phyloP scores from a whole-genome alignment of 2,113 vertebrate genomes.

The Calidris pygmaea region DNA sequence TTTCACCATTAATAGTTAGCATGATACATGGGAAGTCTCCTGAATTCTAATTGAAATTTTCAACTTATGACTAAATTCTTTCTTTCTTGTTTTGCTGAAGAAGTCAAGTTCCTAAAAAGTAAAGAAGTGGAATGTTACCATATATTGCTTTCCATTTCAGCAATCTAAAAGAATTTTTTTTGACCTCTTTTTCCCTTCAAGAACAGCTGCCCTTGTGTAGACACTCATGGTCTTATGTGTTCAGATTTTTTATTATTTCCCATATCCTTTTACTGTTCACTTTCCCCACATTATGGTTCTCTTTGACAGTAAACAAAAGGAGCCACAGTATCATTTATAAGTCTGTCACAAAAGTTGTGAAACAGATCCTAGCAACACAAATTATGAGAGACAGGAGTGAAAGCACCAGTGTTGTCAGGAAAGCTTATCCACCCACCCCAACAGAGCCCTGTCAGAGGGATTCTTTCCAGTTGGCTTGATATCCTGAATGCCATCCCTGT shows the following conservation, averaged over 20 bases:
- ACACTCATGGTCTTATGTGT: not conserved
- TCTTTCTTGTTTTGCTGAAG: not conserved
- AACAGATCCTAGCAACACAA: conserved; percentile 48
- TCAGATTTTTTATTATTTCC: not conserved
- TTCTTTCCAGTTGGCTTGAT: conserved; percentile 60
- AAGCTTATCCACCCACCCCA: conserved; percentile 41
- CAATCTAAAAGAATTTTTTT: not conserved
- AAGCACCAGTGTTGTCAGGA: not conserved
- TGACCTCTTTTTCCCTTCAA: not conserved
- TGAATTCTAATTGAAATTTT: not conserved
- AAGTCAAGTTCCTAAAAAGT: not conserved
- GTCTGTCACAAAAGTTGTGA: conserved; percentile 36
- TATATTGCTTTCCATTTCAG: not conserved
- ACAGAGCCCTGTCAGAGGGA: conserved; percentile 7
- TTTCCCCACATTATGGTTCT: not conserved
- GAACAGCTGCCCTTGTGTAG: not conserved
- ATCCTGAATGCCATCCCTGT: conserved; percentile 33
- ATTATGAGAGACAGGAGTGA: conserved; percentile 18
- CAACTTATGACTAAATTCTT: not conserved
- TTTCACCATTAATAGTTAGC: not conserved
- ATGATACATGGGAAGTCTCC: not conserved
- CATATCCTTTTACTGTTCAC: not conserved
- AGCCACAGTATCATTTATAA: conserved; percentile 6
- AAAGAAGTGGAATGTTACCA: not conserved
- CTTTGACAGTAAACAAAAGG: conserved; percentile 39